These are phyloP conservation scores for Speoplatyrhinus poulsoni DNA, from an alignment of 2,113 vertebrate genomes.

Conservation along the genomic window DNA sequence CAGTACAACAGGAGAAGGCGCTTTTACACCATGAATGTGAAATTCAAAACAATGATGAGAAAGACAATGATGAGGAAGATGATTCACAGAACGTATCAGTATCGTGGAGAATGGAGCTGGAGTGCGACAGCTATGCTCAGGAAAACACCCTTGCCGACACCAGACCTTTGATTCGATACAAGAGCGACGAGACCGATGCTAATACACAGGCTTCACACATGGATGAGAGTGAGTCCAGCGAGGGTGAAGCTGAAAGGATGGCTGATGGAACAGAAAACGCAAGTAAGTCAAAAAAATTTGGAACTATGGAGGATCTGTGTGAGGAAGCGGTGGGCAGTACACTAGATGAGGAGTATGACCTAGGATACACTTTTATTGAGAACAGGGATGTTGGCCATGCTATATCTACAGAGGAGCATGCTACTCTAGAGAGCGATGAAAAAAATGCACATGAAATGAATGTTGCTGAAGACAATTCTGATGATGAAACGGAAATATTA, in stretches of 20 bases:
- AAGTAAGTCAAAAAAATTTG: constrained; percentile 62
- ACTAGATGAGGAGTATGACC: constrained; percentile 48
- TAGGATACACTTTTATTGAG: constrained; percentile 32
- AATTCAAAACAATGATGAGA: constrained; percentile 28
- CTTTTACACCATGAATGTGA: constrained; percentile 11
- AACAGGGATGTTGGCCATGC: constrained; percentile 11
- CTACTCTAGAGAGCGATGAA: neutral
- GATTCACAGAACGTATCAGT: constrained; percentile 71
- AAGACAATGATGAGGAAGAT: constrained; percentile 55
- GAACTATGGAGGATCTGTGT: constrained; percentile 77
- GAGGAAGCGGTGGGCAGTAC: constrained; percentile 67
- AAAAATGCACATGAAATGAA: constrained; percentile 4
- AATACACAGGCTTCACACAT: constrained; percentile 65
- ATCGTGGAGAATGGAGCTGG: constrained; percentile 73
- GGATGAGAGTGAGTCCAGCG: constrained; percentile 65
- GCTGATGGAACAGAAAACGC: constrained; percentile 38
- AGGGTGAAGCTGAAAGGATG: constrained; percentile 68
- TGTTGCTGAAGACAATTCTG: neutral
- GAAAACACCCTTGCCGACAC: constrained; percentile 79
- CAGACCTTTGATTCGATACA: constrained; percentile 76
- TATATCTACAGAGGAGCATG: neutral
- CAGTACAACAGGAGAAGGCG: neutral
- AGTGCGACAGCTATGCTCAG: constrained; percentile 74
- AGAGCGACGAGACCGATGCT: constrained; percentile 72
- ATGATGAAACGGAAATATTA: constrained; percentile 36